A percentile compares a stretch with the other conserved stretches of the same genome.
phyloP scores from a whole-genome alignment of 2,113 vertebrate genomes.

The Leuciscus idus region DNA sequence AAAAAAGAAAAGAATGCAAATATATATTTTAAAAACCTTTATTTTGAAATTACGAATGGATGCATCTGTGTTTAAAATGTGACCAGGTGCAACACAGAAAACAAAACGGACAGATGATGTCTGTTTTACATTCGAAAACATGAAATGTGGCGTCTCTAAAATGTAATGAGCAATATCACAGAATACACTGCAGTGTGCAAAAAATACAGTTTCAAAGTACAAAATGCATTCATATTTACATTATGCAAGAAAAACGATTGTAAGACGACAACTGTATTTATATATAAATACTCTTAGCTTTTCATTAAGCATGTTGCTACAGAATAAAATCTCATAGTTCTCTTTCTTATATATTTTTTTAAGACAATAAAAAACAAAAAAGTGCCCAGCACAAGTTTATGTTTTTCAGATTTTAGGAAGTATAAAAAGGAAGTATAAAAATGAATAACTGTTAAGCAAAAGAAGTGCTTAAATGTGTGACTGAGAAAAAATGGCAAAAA shows the following conservation, averaged over 20 bases:
- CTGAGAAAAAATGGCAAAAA: not conserved
- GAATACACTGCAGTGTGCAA: slow-evolving; percentile 48
- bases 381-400: slow-evolving; percentile 30
- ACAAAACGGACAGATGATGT: slow-evolving; percentile 15
- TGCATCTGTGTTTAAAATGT: slow-evolving; percentile 29
- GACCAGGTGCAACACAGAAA: slow-evolving; percentile 44
- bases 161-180: slow-evolving; percentile 32
- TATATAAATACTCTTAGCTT: slow-evolving; percentile 56
- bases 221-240: slow-evolving; percentile 73
- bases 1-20: slow-evolving; percentile 20
- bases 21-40: slow-evolving; percentile 68
- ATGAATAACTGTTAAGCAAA: not conserved
- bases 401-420: not conserved
- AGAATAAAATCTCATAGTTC: not conserved
- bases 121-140: not conserved
- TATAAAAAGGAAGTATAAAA: not conserved
- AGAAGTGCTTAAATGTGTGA: not conserved
- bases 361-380: not conserved
- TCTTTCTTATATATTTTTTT: slow-evolving; percentile 15
- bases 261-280: slow-evolving; percentile 19
- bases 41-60: slow-evolving; percentile 71
- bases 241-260: not conserved
- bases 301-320: slow-evolving; percentile 10
- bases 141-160: slow-evolving; percentile 24
- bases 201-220: slow-evolving; percentile 62